Percentiles rank a stretch among this genome's conserved stretches.
Conservation (phyloP, 2,797 vertebrate species). For the Anisognathus igniventris region DNA sequence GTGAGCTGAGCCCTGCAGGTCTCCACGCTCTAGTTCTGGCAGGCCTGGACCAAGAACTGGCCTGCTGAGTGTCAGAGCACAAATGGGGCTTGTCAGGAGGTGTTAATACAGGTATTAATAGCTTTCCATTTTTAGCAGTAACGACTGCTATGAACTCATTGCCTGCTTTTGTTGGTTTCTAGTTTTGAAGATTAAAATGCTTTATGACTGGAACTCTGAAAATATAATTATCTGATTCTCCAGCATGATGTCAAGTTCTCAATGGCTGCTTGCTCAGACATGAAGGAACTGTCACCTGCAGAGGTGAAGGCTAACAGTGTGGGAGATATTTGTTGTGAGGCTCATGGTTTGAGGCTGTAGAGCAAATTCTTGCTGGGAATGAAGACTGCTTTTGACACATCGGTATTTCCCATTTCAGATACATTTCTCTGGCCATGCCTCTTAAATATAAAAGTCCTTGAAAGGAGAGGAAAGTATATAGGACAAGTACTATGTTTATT, state of each 20-base stretch:
- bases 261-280: neutral
- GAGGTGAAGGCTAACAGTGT: neutral
- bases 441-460: neutral
- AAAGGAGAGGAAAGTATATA: neutral
- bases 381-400: neutral
- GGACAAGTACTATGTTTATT: neutral
- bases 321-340: neutral
- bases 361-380: neutral
- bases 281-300: neutral
- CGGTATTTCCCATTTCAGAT: neutral
- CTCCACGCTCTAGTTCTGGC: neutral
- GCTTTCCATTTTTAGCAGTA: constrained; percentile 20
- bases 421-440: neutral
- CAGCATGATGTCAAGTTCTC: neutral
- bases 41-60: neutral
- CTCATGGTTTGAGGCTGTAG: neutral
- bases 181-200: neutral
- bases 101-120: constrained; percentile 12
- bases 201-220: neutral
- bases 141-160: neutral
- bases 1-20: neutral
- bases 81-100: neutral
- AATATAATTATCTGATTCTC: neutral
- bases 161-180: neutral
- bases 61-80: neutral